Percentiles rank a stretch among this genome's conserved stretches.
Conservation (phyloP, 2,113 vertebrate genomes). For the Dendropsophus ebraccatus region DNA sequence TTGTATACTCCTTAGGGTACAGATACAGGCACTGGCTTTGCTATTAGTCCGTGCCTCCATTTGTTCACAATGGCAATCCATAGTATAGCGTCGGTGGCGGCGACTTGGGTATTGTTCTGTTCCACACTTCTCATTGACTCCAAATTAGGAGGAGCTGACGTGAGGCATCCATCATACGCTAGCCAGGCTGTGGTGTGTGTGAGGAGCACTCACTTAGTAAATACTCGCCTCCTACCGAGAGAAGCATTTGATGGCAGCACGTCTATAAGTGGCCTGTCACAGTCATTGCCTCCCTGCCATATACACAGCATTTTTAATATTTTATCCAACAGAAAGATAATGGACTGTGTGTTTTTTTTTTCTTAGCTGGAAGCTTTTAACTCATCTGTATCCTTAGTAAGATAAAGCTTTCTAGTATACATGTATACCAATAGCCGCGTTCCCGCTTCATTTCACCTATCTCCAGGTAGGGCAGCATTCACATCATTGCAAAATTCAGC, state of each 20-base stretch:
- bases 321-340: conserved; percentile 73
- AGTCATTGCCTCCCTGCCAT: conserved; percentile 80
- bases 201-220: conserved; percentile 94
- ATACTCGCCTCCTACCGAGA: conserved; percentile 89
- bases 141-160: conserved; percentile 55
- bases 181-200: conserved; percentile 89
- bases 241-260: conserved; percentile 81
- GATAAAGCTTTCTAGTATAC: neutral
- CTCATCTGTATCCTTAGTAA: neutral
- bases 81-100: conserved; percentile 9
- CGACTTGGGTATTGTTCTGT: conserved; percentile 20
- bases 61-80: conserved; percentile 17
- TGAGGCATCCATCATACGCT: conserved; percentile 99
- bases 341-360: conserved; percentile 28
- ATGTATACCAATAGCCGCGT: neutral
- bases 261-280: conserved; percentile 87
- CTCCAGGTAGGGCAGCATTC: neutral
- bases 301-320: conserved; percentile 88
- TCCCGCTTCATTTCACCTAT: neutral
- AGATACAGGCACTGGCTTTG: neutral
- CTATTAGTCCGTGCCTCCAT: conserved; percentile 45
- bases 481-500: no score
- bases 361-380: conserved; percentile 33
- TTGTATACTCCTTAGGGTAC: conserved; percentile 51
- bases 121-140: conserved; percentile 54